A percentile compares a stretch with the other conserved stretches of the same genome.
These are phyloP conservation scores for Drosophila paramelanica DNA, from an alignment of 2,888 invertebrate species.

Conservation along the genomic window DNA sequence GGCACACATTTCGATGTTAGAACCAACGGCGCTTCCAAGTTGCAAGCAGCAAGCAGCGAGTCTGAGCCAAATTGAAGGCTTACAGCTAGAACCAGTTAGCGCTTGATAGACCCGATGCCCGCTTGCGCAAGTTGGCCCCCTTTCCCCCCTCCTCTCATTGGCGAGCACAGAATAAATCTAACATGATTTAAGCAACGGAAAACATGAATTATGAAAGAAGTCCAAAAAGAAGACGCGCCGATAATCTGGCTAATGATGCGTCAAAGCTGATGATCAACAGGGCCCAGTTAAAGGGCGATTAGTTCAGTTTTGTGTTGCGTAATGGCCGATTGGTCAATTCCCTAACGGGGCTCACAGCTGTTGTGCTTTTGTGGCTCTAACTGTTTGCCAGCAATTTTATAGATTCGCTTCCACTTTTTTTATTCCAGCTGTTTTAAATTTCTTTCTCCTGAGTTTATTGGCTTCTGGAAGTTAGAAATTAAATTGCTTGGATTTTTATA, in stretches of 20 bases:
- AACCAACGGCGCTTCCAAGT: constrained; percentile 75
- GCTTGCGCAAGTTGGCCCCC: constrained; percentile 63
- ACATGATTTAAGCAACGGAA: constrained; percentile 79
- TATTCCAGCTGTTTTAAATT: neutral
- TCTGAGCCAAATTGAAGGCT: constrained; percentile 58
- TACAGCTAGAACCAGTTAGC: constrained; percentile 74
- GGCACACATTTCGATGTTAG: constrained; percentile 78
- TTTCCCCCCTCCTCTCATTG: neutral
- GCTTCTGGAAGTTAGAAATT: constrained; percentile 1
- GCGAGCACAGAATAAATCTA: constrained; percentile 73
- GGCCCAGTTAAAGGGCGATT: constrained; percentile 48
- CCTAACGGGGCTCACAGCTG: constrained; percentile 45
- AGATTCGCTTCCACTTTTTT: constrained; percentile 15
- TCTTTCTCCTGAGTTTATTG: constrained; percentile 14
- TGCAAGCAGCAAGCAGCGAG: constrained; percentile 41
- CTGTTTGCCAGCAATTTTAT: constrained; percentile 25
- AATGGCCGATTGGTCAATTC: constrained; percentile 38
- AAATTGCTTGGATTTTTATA: constrained; percentile 11
- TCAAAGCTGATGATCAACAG: constrained; percentile 32
- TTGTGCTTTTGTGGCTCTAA: constrained; percentile 25
- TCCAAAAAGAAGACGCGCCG: constrained; percentile 3
- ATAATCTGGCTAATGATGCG: constrained; percentile 60
- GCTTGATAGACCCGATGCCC: constrained; percentile 53
- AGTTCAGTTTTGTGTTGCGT: constrained; percentile 31
- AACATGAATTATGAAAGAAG: constrained; percentile 71